Conservation (phyloP, 2,888 invertebrate species). For the Yponomeuta sedellus region DNA sequence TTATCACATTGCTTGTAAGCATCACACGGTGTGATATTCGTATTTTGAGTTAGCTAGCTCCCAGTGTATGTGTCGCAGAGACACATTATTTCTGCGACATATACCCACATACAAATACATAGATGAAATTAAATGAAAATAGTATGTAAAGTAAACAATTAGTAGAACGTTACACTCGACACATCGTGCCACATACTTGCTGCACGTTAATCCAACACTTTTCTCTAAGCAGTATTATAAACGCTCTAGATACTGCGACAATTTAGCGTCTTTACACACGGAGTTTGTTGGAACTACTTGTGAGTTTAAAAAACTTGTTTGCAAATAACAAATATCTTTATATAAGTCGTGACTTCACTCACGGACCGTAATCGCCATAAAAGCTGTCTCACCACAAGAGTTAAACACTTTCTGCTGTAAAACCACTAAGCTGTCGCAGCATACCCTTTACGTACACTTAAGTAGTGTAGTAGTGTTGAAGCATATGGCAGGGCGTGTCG, state of each 20-base stretch:
- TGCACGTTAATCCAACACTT: constrained; percentile 8
- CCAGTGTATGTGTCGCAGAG: constrained; percentile 8
- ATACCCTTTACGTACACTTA: too few relatives aligned
- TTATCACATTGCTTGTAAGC: constrained; percentile 56
- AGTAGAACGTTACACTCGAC: neutral
- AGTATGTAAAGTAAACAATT: constrained; percentile 21
- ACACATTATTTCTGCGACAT: constrained; percentile 30
- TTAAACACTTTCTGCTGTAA: too few relatives aligned
- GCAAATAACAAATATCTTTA: too few relatives aligned
- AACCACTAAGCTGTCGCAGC: too few relatives aligned
- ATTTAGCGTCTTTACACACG: too few relatives aligned
- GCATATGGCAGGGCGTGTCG: constrained; percentile 13
- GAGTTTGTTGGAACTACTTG: too few relatives aligned
- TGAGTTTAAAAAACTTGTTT: too few relatives aligned
- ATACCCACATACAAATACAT: constrained; percentile 31
- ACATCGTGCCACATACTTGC: constrained; percentile 12
- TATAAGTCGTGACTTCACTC: too few relatives aligned
- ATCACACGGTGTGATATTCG: constrained; percentile 63
- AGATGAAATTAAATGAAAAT: constrained; percentile 24
- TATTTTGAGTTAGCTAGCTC: constrained; percentile 45
- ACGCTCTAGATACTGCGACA: neutral
- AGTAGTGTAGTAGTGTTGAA: constrained; percentile 10
- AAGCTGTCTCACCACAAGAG: too few relatives aligned
- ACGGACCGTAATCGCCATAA: too few relatives aligned
- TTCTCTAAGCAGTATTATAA: constrained; percentile 11